These are phyloP conservation scores for Thysanoteuthis rhombus DNA, from an alignment of 2,888 invertebrate genomes.

Conservation along the genomic window DNA sequence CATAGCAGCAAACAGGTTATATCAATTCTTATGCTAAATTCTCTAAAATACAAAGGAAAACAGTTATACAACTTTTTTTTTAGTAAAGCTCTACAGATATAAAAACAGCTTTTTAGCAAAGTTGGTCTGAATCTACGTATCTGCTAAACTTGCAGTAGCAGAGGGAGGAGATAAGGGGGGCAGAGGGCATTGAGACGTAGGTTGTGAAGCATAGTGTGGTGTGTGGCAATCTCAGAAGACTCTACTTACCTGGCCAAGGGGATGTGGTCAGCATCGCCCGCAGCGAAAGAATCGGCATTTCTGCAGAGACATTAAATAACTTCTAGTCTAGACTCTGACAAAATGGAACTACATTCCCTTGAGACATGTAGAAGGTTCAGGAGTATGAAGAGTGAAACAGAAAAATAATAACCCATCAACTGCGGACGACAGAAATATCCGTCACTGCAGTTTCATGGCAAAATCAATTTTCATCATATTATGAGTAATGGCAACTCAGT, in stretches of 20 bases:
- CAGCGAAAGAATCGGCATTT: not conserved
- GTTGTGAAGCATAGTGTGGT: conserved; percentile 12
- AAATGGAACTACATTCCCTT: not conserved
- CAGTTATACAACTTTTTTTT: too few relatives aligned
- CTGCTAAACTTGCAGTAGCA: not conserved
- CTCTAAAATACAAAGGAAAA: too few relatives aligned
- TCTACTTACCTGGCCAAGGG: conserved; percentile 16
- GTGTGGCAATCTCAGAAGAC: conserved; percentile 28
- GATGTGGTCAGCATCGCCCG: not conserved
- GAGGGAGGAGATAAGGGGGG: not conserved
- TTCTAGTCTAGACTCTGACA: conserved; percentile 17
- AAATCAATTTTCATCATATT: too few relatives aligned
- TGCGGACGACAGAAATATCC: too few relatives aligned
- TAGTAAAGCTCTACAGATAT: not conserved
- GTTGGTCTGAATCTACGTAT: not conserved
- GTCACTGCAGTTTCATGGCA: too few relatives aligned
- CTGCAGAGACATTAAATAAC: conserved; percentile 29
- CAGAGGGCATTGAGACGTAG: not conserved
- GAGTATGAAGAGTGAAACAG: not conserved
- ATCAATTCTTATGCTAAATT: too few relatives aligned
- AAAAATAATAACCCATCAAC: too few relatives aligned
- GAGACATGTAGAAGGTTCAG: not conserved
- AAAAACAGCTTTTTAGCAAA: not conserved
- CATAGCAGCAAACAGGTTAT: too few relatives aligned
- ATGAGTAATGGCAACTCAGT: too few relatives aligned